These are phyloP conservation scores for Stegostoma tigrinum DNA, from an alignment of 2,113 vertebrate species.

Conservation along the genomic window DNA sequence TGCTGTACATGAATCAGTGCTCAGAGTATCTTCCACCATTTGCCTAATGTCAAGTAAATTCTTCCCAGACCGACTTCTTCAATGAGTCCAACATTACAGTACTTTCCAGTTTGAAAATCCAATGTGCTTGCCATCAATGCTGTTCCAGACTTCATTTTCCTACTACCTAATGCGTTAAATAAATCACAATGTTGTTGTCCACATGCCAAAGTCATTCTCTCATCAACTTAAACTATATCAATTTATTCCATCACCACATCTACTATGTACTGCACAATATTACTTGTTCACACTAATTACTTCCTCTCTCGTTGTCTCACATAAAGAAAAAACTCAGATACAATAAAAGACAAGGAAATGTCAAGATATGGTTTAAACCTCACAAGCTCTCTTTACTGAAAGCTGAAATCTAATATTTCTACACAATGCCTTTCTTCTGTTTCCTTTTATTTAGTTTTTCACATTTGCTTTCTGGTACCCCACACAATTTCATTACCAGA, in stretches of 20 bases:
- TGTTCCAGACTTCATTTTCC: not conserved
- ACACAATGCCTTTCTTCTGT: not conserved
- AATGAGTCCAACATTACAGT: not conserved
- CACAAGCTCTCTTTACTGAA: not conserved
- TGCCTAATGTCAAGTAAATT: not conserved
- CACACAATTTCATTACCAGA: not conserved
- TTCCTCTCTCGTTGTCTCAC: not conserved
- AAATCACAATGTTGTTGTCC: not conserved
- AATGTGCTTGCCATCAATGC: not conserved
- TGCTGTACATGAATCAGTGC: not conserved
- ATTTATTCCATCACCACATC: not conserved
- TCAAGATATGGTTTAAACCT: not conserved
- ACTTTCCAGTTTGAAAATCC: not conserved
- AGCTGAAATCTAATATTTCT: not conserved
- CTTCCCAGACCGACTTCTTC: not conserved
- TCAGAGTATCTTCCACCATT: not conserved
- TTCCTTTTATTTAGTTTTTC: not conserved
- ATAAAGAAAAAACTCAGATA: not conserved
- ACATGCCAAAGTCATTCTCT: not conserved
- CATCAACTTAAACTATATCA: not conserved
- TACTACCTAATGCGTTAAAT: not conserved
- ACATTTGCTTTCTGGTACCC: not conserved
- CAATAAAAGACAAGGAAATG: not conserved
- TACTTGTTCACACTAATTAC: not conserved
- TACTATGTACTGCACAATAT: not conserved